Evolutionary conservation across 2,113 vertebrate genomes (phyloP).

Genomic region (Pleuronectes platessa): DNA sequence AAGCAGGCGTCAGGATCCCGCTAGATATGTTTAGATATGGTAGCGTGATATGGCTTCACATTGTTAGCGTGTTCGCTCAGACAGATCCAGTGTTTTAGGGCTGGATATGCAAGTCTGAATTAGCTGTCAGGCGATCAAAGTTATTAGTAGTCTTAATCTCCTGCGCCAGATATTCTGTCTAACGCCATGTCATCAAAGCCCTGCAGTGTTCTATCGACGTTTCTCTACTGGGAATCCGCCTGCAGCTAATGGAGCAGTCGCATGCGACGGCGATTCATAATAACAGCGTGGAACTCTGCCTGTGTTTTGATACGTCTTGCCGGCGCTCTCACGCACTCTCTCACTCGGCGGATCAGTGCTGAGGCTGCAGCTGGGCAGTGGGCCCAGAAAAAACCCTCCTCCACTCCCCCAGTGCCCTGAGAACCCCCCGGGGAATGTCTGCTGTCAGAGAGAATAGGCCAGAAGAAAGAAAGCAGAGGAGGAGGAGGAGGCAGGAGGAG

Average conservation of each 20-base stretch:
- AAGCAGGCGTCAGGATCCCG: constrained; percentile 58
- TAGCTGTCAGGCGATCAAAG: constrained; percentile 63
- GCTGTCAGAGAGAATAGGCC: constrained; percentile 68
- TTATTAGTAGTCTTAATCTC: constrained; percentile 66
- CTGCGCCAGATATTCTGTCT: constrained; percentile 49
- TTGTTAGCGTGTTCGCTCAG: constrained; percentile 57
- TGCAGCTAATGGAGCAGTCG: constrained; percentile 62
- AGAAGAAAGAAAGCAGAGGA: constrained; percentile 53
- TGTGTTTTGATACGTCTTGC: constrained; percentile 66
- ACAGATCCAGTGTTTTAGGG: constrained; percentile 60
- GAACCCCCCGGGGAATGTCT: constrained; percentile 75
- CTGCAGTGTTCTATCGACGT: constrained; percentile 63
- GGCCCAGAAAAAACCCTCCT: constrained; percentile 67
- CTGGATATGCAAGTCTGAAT: constrained; percentile 72
- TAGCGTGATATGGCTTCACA: constrained; percentile 63
- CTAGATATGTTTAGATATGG: constrained; percentile 63
- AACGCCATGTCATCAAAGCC: constrained; percentile 51
- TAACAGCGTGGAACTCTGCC: constrained; percentile 55
- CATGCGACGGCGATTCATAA: constrained; percentile 64
- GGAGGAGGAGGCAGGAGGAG: background rate
- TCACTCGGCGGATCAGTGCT: constrained; percentile 58
- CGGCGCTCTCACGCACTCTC: constrained; percentile 70
- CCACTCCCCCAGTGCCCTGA: constrained; percentile 60
- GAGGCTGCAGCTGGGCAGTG: constrained; percentile 72
- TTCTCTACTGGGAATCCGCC: constrained; percentile 52